Conservation (phyloP, 2,797 vertebrate genomes). For the Anabacerthia variegaticeps region DNA sequence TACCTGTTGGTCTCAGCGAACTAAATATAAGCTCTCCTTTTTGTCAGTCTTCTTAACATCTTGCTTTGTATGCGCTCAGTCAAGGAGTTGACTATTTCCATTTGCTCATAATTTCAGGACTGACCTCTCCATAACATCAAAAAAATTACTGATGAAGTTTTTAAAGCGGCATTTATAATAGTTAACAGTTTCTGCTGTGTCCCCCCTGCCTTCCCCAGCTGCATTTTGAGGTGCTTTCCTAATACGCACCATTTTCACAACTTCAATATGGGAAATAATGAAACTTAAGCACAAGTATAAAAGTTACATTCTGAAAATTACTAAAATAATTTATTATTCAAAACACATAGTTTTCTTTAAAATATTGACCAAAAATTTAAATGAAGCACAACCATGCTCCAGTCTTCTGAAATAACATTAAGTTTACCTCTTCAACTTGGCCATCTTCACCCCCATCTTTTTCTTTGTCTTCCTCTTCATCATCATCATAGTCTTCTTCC, state of each 20-base stretch:
- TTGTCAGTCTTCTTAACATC: neutral
- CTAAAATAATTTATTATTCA: neutral
- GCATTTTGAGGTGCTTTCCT: neutral
- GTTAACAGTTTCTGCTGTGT: neutral
- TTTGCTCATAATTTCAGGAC: neutral
- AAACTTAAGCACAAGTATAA: neutral
- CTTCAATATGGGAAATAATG: neutral
- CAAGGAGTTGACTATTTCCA: neutral
- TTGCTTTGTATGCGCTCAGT: neutral
- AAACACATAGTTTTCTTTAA: neutral
- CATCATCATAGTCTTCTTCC: constrained; percentile 96
- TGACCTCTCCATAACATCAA: neutral
- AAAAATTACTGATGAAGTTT: neutral
- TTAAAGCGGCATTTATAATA: neutral
- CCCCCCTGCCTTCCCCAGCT: accelerated
- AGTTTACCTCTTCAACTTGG: constrained; percentile 94
- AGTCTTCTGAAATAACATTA: neutral
- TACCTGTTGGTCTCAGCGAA: neutral
- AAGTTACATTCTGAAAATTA: neutral
- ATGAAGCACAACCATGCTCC: neutral
- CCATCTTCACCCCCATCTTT: constrained; percentile 95
- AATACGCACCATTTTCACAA: neutral
- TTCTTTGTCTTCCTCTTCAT: constrained; percentile 97
- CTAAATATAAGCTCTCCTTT: neutral
- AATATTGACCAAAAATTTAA: neutral